phyloP scores from a whole-genome alignment of 2,113 vertebrate species.

The Grammomys surdaster region DNA sequence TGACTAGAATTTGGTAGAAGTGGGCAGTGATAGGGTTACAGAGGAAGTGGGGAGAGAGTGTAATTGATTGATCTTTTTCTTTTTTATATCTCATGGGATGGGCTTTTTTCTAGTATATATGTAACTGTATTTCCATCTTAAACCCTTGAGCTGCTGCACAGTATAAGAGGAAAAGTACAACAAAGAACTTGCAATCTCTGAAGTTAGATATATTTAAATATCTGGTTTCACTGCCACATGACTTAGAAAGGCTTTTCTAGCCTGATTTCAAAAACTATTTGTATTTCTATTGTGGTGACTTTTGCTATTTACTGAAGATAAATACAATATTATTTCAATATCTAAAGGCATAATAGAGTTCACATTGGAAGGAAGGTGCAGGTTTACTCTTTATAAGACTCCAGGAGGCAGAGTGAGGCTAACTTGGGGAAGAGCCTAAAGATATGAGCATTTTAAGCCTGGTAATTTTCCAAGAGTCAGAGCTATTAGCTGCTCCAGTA shows the following conservation, averaged over 20 bases:
- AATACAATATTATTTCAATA: not conserved
- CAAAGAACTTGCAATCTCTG: not conserved
- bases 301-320: not conserved
- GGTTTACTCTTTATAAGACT: not conserved
- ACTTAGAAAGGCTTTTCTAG: not conserved
- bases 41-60: fast-evolving
- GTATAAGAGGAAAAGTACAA: not conserved
- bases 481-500: not conserved
- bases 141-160: not conserved
- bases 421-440: not conserved
- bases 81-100: too few species aligned
- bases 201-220: not conserved
- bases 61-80: not conserved
- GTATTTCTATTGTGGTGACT: not conserved
- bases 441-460: not conserved
- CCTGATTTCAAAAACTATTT: not conserved
- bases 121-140: not conserved
- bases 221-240: not conserved
- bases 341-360: not conserved
- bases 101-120: not conserved
- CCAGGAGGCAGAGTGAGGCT: not conserved
- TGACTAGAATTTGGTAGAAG: not conserved
- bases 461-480: not conserved
- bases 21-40: not conserved
- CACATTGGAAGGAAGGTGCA: not conserved